Evolutionary conservation across 1,140 invertebrate species (phyloP).

Genomic region (Drosophila orena): DNA sequence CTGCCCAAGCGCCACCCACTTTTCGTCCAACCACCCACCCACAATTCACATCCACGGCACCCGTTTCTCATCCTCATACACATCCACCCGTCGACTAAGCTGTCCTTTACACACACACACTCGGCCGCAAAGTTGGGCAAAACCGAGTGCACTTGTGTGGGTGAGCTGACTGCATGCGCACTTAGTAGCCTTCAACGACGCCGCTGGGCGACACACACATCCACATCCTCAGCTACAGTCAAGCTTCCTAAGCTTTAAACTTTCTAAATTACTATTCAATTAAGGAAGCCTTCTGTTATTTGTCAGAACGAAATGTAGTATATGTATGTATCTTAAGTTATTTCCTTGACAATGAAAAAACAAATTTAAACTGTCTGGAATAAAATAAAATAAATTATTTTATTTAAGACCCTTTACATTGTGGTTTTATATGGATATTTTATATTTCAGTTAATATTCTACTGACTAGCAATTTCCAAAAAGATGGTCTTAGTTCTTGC

Average conservation of each 20-base stretch:
- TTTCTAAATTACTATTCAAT: not conserved
- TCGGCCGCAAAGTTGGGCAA: conserved; percentile 51
- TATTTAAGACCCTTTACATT: no score
- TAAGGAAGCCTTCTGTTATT: not conserved
- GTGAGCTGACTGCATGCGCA: conserved; percentile 75
- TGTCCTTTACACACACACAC: conserved; percentile 51
- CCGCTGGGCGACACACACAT: conserved; percentile 53
- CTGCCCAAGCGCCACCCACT: conserved; percentile 36
- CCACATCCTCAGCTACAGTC: conserved; percentile 16
- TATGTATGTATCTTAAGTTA: no score
- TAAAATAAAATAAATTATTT: no score
- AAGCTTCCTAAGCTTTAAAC: not conserved
- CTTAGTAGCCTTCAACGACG: conserved; percentile 79
- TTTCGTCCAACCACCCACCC: not conserved
- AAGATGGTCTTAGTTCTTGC: no score
- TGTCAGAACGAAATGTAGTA: no score
- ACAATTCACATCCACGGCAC: not conserved
- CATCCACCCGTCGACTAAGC: conserved; percentile 37
- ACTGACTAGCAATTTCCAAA: no score
- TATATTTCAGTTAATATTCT: no score
- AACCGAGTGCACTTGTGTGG: conserved; percentile 63
- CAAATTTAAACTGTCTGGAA: no score
- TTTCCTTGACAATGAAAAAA: no score
- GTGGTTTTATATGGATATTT: no score
- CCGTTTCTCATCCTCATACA: conserved; percentile 5